Conservation (phyloP, 1,140 invertebrate species). For the Harpegnathos saltator region DNA sequence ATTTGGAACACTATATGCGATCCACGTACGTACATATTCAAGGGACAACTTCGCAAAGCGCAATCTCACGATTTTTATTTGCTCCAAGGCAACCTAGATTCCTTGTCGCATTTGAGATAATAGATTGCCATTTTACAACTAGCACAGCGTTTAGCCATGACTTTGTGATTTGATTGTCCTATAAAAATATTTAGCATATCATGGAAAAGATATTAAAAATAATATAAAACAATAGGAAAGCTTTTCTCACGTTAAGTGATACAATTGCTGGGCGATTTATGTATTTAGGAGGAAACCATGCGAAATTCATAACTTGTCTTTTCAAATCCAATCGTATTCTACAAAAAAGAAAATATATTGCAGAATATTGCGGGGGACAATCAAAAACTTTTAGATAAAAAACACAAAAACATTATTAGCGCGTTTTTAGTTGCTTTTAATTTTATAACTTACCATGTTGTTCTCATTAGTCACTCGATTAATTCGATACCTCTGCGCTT, state of each 20-base stretch:
- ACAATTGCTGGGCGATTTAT: background rate
- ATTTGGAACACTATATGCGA: constrained; percentile 28
- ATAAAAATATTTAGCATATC: constrained; percentile 44
- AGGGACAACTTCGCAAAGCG: constrained; percentile 27
- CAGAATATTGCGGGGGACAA: too few relatives aligned
- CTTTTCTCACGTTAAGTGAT: background rate
- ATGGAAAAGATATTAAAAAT: constrained; percentile 5
- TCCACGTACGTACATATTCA: background rate
- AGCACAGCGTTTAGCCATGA: background rate
- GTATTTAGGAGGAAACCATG: too few relatives aligned
- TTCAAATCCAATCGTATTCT: too few relatives aligned
- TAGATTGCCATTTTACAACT: background rate
- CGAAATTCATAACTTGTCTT: too few relatives aligned
- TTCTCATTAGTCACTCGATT: constrained; percentile 6
- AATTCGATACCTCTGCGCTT: constrained; percentile 21
- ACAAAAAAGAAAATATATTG: too few relatives aligned
- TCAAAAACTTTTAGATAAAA: background rate
- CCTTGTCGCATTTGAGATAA: constrained; percentile 25
- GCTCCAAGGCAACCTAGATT: background rate
- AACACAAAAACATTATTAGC: background rate
- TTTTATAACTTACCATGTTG: background rate
- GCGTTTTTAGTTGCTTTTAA: constrained; percentile 16
- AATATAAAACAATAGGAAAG: background rate
- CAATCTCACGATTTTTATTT: constrained; percentile 46
- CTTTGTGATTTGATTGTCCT: constrained; percentile 39